phyloP scores from a whole-genome alignment of 2,888 invertebrate species.

The Andricus quercusramuli region DNA sequence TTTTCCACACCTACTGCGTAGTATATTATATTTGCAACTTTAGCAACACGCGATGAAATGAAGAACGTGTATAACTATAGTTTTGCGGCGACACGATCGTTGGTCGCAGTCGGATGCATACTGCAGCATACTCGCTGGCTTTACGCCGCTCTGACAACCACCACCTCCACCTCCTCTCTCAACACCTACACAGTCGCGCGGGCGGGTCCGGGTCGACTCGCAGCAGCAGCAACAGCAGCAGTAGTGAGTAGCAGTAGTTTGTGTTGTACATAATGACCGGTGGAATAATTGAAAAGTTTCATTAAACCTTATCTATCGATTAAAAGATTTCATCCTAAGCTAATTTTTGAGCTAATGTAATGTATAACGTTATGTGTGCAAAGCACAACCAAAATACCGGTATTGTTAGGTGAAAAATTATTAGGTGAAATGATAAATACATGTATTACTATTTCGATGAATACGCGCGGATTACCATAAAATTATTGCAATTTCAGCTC shows the following conservation, averaged over 20 bases:
- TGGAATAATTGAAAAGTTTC: neutral
- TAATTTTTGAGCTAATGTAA: too few relatives aligned
- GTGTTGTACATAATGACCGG: too few relatives aligned
- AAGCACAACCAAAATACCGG: too few relatives aligned
- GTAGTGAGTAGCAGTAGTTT: neutral
- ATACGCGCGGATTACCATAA: too few relatives aligned
- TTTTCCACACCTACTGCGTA: neutral
- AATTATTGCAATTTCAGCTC: too few relatives aligned
- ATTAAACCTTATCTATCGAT: too few relatives aligned
- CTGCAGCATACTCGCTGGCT: neutral
- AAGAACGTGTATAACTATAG: neutral
- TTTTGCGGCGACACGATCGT: neutral
- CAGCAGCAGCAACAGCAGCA: constrained; percentile 1
- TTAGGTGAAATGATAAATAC: too few relatives aligned
- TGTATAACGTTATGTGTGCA: too few relatives aligned
- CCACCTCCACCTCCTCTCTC: neutral
- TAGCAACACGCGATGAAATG: neutral
- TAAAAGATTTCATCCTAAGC: too few relatives aligned
- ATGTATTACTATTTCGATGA: too few relatives aligned
- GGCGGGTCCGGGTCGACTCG: neutral
- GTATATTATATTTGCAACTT: neutral
- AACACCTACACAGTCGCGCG: constrained; percentile 1
- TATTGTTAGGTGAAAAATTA: too few relatives aligned
- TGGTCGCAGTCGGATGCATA: neutral
- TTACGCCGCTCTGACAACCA: neutral